A percentile compares a stretch with the other conserved stretches of the same genome.
phyloP scores from a whole-genome alignment of 2,113 vertebrate genomes.

The Chamaea fasciata region DNA sequence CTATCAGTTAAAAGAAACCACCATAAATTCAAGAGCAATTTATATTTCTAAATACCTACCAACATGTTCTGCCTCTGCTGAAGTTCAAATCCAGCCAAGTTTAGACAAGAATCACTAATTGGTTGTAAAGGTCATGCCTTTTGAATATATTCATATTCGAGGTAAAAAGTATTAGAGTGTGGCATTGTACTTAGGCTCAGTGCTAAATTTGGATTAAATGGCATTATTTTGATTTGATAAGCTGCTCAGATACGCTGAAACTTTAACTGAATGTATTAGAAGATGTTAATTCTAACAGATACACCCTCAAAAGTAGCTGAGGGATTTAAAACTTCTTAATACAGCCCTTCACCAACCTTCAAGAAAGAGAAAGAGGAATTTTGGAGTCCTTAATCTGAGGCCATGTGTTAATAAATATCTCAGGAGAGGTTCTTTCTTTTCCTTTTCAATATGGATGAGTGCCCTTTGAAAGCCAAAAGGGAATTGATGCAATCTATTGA shows the following conservation, averaged over 20 bases:
- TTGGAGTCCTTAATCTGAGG: background rate
- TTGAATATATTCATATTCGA: background rate
- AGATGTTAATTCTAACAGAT: background rate
- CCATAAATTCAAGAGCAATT: background rate
- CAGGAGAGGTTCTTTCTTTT: background rate
- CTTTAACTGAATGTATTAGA: conserved; percentile 24
- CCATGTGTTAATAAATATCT: conserved; percentile 1
- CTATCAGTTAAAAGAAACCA: background rate
- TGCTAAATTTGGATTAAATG: background rate
- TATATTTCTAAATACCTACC: background rate
- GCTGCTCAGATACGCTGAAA: background rate
- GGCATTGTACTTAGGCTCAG: background rate
- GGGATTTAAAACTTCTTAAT: background rate
- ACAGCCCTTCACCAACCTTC: background rate
- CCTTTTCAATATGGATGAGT: conserved; percentile 15
- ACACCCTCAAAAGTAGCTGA: background rate
- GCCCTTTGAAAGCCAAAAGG: conserved; percentile 48
- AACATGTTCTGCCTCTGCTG: background rate
- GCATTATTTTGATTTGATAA: background rate
- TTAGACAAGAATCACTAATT: conserved; percentile 6
- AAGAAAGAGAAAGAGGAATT: background rate
- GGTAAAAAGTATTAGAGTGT: background rate
- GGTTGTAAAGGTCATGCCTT: conserved; percentile 5
- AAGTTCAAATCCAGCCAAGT: background rate
- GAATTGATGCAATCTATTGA: conserved; percentile 54